Conservation (phyloP, 2,797 vertebrate species). For the Gymnocypris eckloni region DNA sequence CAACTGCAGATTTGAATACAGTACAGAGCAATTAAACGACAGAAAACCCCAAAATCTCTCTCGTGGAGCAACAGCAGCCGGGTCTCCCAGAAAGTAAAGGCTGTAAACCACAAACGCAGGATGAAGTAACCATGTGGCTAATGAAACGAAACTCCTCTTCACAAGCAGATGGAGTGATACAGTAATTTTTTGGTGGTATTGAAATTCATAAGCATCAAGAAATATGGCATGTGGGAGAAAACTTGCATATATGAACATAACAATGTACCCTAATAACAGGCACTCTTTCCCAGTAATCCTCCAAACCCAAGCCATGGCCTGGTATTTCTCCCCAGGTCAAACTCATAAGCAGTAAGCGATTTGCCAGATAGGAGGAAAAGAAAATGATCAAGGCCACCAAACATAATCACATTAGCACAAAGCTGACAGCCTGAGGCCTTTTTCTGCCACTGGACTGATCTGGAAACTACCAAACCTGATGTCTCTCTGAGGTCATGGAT, state of each 20-base stretch:
- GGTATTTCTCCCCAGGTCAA: slow-evolving; percentile 51
- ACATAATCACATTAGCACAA: slow-evolving; percentile 42
- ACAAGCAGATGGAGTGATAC: slow-evolving; percentile 61
- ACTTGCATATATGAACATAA: neutral
- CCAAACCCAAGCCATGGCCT: slow-evolving; percentile 39
- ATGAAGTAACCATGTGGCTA: slow-evolving; percentile 59
- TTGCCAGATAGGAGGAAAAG: slow-evolving; percentile 25
- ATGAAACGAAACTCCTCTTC: slow-evolving; percentile 55
- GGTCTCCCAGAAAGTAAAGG: slow-evolving; percentile 18
- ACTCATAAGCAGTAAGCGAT: slow-evolving; percentile 26
- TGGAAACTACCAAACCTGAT: slow-evolving; percentile 6
- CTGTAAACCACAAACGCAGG: slow-evolving; percentile 42
- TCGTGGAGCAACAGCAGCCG: neutral
- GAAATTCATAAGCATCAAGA: slow-evolving; percentile 54
- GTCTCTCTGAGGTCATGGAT: neutral
- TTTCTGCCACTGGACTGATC: neutral
- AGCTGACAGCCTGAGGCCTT: neutral
- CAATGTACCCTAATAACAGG: slow-evolving; percentile 20
- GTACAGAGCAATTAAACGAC: slow-evolving; percentile 1
- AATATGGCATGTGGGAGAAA: slow-evolving; percentile 50
- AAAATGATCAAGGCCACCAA: slow-evolving; percentile 43
- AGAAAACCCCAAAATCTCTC: slow-evolving; percentile 19
- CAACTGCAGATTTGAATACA: slow-evolving; percentile 4
- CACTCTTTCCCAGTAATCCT: slow-evolving; percentile 26
- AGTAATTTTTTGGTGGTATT: slow-evolving; percentile 54